A percentile compares a stretch with the other conserved stretches of the same genome.
Conservation (phyloP, 2,888 invertebrate species). For the Lydus trimaculatus region DNA sequence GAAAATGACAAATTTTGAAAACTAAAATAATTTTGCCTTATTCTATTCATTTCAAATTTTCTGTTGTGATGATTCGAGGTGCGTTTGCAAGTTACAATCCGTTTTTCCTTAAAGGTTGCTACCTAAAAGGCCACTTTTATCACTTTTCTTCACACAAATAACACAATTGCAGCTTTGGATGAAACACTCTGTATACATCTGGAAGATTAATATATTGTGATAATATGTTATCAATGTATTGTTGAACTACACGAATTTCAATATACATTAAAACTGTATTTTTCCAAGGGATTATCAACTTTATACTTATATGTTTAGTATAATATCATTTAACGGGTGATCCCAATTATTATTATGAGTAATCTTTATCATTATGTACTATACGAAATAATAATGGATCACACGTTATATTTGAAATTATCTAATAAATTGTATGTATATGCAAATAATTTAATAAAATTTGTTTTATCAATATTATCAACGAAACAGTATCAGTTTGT, state of each 20-base stretch:
- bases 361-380: background rate
- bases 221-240: slow-evolving; percentile 21
- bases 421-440: too few relatives aligned
- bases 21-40: too few relatives aligned
- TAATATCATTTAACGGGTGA: background rate
- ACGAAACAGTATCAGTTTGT: slow-evolving; percentile 43
- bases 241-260: slow-evolving; percentile 13
- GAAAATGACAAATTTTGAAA: too few relatives aligned
- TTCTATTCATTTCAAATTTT: too few relatives aligned
- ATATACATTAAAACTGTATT: slow-evolving; percentile 6
- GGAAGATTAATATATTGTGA: slow-evolving; percentile 18
- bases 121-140: too few relatives aligned
- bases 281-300: slow-evolving; percentile 18
- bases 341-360: background rate
- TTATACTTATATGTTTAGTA: background rate
- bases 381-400: background rate
- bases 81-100: too few relatives aligned
- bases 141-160: too few relatives aligned
- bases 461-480: slow-evolving; percentile 19
- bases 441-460: slow-evolving; percentile 5
- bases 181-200: too few relatives aligned
- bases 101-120: too few relatives aligned
- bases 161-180: too few relatives aligned
- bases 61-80: too few relatives aligned
- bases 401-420: background rate